These are phyloP conservation scores for Ascidia mentula DNA, from an alignment of 23 tunicate species.

Conservation along the genomic window DNA sequence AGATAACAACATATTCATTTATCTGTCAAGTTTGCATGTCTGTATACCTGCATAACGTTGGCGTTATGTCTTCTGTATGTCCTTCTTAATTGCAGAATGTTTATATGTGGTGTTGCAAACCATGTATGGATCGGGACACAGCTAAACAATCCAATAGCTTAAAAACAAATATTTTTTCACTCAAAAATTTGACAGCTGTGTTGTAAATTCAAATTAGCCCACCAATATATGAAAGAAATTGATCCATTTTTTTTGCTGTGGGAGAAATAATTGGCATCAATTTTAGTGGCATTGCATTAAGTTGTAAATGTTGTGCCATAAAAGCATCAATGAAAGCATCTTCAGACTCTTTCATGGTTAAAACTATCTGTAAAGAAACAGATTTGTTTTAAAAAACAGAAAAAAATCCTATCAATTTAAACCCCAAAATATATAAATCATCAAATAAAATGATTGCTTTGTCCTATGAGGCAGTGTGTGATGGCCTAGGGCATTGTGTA, in stretches of 20 bases:
- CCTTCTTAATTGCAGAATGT: neutral
- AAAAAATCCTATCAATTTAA: too few species aligned
- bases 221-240: neutral
- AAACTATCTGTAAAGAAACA: neutral
- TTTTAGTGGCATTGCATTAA: neutral
- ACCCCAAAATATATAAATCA: too few species aligned
- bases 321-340: neutral
- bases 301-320: neutral
- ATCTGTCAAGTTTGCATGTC: neutral
- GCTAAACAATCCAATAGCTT: neutral
- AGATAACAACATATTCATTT: neutral
- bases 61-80: neutral
- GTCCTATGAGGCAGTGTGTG: too few species aligned
- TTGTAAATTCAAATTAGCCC: neutral
- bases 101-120: neutral
- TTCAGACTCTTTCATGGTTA: neutral
- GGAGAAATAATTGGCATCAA: neutral
- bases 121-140: neutral
- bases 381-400: too few species aligned
- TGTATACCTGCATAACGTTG: neutral
- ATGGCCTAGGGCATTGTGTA: too few species aligned
- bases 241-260: neutral
- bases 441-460: too few species aligned
- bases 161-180: neutral
- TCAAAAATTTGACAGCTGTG: neutral